Conservation (phyloP, 2,888 invertebrate genomes). For the Corbicula japonica region DNA sequence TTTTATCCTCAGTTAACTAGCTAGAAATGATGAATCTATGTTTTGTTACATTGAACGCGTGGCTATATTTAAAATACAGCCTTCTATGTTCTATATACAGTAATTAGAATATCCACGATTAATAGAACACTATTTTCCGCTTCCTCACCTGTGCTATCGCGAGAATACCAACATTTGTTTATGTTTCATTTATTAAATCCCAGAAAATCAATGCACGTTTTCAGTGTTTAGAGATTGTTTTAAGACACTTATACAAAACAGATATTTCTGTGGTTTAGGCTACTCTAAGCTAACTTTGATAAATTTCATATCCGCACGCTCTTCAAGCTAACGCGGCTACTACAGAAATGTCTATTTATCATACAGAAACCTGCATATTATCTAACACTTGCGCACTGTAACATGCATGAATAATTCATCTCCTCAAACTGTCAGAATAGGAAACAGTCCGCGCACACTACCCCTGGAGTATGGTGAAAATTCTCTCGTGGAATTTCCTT, state of each 20-base stretch:
- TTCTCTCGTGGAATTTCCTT: slow-evolving; percentile 1
- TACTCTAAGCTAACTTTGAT: not conserved
- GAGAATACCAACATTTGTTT: not conserved
- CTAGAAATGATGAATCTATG: not conserved
- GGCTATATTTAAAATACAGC: not conserved
- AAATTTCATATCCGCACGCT: slow-evolving; percentile 5
- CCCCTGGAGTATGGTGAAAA: not conserved
- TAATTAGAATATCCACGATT: not conserved
- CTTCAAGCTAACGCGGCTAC: not conserved
- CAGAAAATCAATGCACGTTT: slow-evolving; percentile 15
- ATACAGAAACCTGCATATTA: not conserved
- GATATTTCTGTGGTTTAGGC: slow-evolving; percentile 4
- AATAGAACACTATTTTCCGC: too few relatives aligned
- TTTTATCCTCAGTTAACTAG: too few relatives aligned
- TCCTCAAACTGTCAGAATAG: too few relatives aligned
- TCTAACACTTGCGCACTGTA: too few relatives aligned
- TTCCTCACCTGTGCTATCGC: too few relatives aligned
- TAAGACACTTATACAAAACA: not conserved
- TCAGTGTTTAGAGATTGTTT: slow-evolving; percentile 1
- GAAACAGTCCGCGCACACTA: too few relatives aligned
- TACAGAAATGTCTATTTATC: slow-evolving; percentile 1
- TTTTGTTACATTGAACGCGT: not conserved
- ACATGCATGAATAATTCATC: too few relatives aligned
- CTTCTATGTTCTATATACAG: not conserved
- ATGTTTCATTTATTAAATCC: not conserved